Base-by-base conservation (phyloP, 2,113 vertebrate species). In the Scomber scombrus region DNA sequence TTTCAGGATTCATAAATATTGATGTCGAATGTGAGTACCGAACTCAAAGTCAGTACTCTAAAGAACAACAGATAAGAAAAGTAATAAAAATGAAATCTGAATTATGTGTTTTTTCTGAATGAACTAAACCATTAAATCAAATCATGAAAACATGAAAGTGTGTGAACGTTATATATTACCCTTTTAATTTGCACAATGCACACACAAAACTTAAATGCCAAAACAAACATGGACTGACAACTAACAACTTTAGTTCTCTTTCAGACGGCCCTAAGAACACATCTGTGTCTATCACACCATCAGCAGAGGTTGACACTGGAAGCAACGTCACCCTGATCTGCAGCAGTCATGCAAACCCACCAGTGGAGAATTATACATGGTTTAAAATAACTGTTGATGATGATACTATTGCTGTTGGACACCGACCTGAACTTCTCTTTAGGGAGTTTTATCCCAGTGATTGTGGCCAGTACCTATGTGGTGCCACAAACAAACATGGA, bases 231-330 rank as follows among this genome's bases (percentile, higher is more conserved):
- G 8, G 31, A 34, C 31, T 34, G 6, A 7, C 0, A 11, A 5
- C 21, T 49, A 46, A 14, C n/a, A 7, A 15, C 15, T 45, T 4
- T 3, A 1, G 11, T 71, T 60, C 58, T 73, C 18, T 78, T 82
- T 57, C 78, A 92, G 91, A 85, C 13, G 62, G 66, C 6, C 88
- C 88, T 0, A 90, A 75, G 63, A 85, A 85, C 82, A 88, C 84
- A 5, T 74, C 63, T 8, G 67, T 55, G 15, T 78, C 78, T 11
- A 50, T 78, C 5, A 23, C 3, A 26, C 78, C 79, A 12, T 63
- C 57, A 2, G 40, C 13, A 16, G 79, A 74, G 52, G 40, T n/a
- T 14, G 54, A 55, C 0, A 1, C 0, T 0, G 14, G 62, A 8
- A 78, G 57, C 13, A 46, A 60, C 12, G 6, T 84, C 26, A 85